Percentiles rank a stretch among this genome's conserved stretches.
Conservation (phyloP, 2,113 vertebrate genomes). For the Vicugna pacos region DNA sequence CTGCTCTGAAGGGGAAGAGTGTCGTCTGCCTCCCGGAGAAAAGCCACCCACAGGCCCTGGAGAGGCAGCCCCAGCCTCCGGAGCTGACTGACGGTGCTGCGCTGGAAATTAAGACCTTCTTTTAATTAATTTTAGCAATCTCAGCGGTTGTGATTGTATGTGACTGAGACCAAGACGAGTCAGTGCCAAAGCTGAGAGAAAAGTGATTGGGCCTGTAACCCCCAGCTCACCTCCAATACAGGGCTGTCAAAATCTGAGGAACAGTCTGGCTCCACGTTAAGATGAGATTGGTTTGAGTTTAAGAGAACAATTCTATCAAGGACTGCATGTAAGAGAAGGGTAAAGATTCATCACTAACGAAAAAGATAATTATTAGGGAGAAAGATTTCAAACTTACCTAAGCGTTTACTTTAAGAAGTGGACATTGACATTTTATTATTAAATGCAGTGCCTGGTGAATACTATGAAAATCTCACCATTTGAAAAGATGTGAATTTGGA, state of each 20-base stretch:
- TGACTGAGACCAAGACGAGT: background rate
- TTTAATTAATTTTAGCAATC: conserved; percentile 19
- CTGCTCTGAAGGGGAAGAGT: background rate
- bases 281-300: background rate
- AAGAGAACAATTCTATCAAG: conserved; percentile 21
- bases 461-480: background rate
- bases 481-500: background rate
- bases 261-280: background rate
- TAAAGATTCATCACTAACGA: conserved; percentile 21
- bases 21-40: background rate
- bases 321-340: background rate
- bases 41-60: background rate
- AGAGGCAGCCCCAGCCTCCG: background rate
- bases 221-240: background rate
- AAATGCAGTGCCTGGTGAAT: background rate
- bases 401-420: conserved; percentile 11
- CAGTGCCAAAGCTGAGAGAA: background rate
- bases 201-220: background rate
- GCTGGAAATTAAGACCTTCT: conserved; percentile 52
- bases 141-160: background rate
- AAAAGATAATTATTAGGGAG: background rate
- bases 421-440: conserved; percentile 28
- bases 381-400: conserved; percentile 11
- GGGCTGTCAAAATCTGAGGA: background rate
- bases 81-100: background rate